Conservation (phyloP, 2,888 invertebrate genomes). For the Listrodromus nycthemerus region DNA sequence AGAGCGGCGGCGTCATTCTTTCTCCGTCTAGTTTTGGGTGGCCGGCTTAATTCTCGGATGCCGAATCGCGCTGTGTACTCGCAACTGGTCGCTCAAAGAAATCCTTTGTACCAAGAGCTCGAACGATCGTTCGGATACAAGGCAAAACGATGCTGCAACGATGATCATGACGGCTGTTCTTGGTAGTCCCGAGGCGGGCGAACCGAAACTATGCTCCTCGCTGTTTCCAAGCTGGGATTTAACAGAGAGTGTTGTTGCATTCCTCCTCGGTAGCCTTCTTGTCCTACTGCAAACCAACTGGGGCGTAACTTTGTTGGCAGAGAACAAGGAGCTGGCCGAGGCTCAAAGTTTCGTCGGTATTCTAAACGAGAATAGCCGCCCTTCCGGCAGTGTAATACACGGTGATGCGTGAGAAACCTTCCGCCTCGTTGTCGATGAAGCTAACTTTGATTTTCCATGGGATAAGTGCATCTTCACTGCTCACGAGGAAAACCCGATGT, state of each 20-base stretch:
- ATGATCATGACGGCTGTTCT: not conserved
- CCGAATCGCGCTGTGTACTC: not conserved
- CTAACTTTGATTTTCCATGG: conserved; percentile 56
- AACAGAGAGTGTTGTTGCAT: conserved; percentile 31
- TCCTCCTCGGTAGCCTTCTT: conserved; percentile 18
- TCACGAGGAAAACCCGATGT: conserved; percentile 6
- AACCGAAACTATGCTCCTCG: not conserved
- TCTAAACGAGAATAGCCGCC: conserved; percentile 49
- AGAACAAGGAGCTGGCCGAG: conserved; percentile 40
- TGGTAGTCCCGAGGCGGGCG: not conserved
- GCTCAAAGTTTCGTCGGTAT: conserved; percentile 54
- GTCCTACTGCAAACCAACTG: conserved; percentile 22
- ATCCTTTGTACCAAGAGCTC: not conserved
- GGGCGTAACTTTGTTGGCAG: conserved; percentile 55
- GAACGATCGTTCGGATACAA: not conserved
- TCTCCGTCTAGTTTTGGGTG: conserved; percentile 57
- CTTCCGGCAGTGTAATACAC: conserved; percentile 17
- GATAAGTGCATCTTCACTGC: conserved; percentile 14
- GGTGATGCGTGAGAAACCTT: conserved; percentile 48
- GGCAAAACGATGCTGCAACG: not conserved
- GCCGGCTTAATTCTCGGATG: conserved; percentile 62
- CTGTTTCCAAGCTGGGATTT: conserved; percentile 27
- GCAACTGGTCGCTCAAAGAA: not conserved
- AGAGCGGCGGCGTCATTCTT: conserved; percentile 66
- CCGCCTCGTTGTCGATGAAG: conserved; percentile 46